Percentiles rank a stretch among this genome's conserved stretches.
These are phyloP conservation scores for Lasioglossum albipes DNA, from an alignment of 1,140 invertebrate species.

Conservation along the genomic window DNA sequence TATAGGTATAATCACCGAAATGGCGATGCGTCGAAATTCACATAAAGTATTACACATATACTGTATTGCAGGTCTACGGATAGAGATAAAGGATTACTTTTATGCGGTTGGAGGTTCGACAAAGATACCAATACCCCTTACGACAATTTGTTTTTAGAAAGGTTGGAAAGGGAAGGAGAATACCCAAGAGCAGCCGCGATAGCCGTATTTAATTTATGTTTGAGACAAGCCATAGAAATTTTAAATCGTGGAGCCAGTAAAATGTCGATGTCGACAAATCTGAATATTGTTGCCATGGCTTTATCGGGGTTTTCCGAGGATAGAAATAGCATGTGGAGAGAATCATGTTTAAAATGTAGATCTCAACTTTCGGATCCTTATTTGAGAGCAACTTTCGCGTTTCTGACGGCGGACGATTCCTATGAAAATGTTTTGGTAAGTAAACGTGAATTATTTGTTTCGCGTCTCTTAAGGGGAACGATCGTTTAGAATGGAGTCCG, in stretches of 20 bases:
- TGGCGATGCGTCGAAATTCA: not conserved
- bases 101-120: conserved; percentile 93
- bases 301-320: conserved; percentile 93
- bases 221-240: conserved; percentile 91
- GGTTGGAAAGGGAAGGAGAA: conserved; percentile 83
- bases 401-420: conserved; percentile 91
- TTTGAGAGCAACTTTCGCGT: conserved; percentile 94
- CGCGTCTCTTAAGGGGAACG: not conserved
- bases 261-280: conserved; percentile 71
- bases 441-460: conserved; percentile 25
- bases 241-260: conserved; percentile 85
- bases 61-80: conserved; percentile 84
- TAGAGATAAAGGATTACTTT: conserved; percentile 87
- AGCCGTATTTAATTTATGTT: conserved; percentile 92
- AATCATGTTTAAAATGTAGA: conserved; percentile 87
- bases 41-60: too few relatives aligned
- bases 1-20: conserved; percentile 67
- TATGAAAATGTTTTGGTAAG: conserved; percentile 91
- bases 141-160: conserved; percentile 81
- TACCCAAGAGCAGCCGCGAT: conserved; percentile 93
- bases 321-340: conserved; percentile 89
- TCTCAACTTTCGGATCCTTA: conserved; percentile 92
- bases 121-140: conserved; percentile 80
- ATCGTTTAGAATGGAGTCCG: not conserved
- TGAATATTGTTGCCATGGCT: conserved; percentile 92